These are phyloP conservation scores for Periphyllus acericola DNA, from an alignment of 2,888 invertebrate genomes.

Conservation along the genomic window DNA sequence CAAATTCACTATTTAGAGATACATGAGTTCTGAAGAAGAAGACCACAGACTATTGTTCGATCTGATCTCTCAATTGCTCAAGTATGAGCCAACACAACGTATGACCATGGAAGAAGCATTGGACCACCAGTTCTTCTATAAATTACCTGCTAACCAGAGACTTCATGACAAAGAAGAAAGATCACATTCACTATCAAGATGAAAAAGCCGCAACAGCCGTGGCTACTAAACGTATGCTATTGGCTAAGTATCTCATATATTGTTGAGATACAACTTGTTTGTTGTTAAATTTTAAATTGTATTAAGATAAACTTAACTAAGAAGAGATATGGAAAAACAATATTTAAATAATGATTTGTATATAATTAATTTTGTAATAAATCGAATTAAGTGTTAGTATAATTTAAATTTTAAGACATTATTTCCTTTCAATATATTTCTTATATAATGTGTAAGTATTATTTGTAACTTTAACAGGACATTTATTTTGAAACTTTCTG, in stretches of 20 bases:
- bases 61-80: constrained; percentile 93
- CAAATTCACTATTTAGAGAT: constrained; percentile 73
- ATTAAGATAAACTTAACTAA: constrained; percentile 17
- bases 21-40: constrained; percentile 85
- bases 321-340: not conserved
- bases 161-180: constrained; percentile 75
- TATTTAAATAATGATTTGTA: constrained; percentile 53
- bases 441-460: not conserved
- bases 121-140: constrained; percentile 91
- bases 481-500: too few species aligned
- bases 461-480: not conserved
- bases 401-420: constrained; percentile 36
- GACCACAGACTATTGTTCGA: constrained; percentile 95
- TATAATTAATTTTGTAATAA: constrained; percentile 45
- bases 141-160: constrained; percentile 82
- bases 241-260: constrained; percentile 26
- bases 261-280: constrained; percentile 34
- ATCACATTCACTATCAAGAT: constrained; percentile 79
- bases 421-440: not conserved
- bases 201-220: constrained; percentile 66
- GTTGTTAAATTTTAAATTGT: constrained; percentile 19
- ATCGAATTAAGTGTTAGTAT: constrained; percentile 31
- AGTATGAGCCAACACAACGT: constrained; percentile 93
- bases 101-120: constrained; percentile 89
- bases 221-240: constrained; percentile 1